phyloP scores from a whole-genome alignment of 2,797 vertebrate species.

The Manis crassicaudata region DNA sequence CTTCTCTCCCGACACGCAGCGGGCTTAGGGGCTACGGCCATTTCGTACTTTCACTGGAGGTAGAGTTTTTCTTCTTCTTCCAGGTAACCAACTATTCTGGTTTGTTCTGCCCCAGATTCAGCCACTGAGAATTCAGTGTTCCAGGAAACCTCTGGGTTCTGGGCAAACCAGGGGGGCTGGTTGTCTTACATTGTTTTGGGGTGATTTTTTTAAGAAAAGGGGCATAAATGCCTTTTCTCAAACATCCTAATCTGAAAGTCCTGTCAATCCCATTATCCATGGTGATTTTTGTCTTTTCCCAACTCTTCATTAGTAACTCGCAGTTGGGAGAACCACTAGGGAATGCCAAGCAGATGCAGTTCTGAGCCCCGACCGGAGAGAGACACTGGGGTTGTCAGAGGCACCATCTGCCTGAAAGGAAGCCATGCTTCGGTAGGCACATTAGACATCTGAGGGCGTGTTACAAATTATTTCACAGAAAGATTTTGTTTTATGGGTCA shows the following conservation, averaged over 20 bases:
- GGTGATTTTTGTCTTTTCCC: background rate
- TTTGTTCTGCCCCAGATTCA: background rate
- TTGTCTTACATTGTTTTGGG: background rate
- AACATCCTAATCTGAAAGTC: background rate
- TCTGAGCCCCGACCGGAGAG: background rate
- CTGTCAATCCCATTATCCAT: background rate
- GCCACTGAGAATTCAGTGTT: background rate
- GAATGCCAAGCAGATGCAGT: background rate
- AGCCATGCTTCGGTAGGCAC: no score
- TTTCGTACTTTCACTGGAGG: background rate
- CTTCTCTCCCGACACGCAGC: background rate
- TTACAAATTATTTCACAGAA: background rate
- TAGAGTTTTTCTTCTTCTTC: background rate
- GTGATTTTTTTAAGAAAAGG: background rate
- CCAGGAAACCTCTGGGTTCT: background rate
- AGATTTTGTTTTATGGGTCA: background rate
- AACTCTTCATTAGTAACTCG: background rate
- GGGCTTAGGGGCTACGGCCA: background rate
- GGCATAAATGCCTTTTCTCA: background rate
- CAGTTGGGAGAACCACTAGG: background rate
- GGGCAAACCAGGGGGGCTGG: background rate
- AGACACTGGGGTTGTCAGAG: background rate
- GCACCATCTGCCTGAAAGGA: background rate
- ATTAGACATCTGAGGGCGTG: background rate
- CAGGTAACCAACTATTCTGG: background rate